These are phyloP conservation scores for Acromyrmex charruanus DNA, from an alignment of 1,140 invertebrate species.

Conservation along the genomic window DNA sequence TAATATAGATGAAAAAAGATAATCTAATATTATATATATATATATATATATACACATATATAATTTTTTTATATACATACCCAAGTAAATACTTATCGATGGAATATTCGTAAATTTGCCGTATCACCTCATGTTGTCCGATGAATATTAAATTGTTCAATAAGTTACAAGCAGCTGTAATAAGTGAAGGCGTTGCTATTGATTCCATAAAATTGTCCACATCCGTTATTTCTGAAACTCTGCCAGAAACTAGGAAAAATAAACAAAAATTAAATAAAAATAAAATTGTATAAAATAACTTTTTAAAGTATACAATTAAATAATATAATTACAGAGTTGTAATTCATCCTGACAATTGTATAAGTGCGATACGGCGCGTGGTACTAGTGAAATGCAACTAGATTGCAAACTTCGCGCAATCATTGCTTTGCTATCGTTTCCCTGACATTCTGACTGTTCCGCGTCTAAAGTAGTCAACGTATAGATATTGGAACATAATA, in stretches of 20 bases:
- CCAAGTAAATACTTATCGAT: slow-evolving; percentile 80
- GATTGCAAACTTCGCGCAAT: slow-evolving; percentile 68
- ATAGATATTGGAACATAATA: slow-evolving; percentile 81
- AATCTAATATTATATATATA: not conserved
- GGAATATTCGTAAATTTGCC: slow-evolving; percentile 81
- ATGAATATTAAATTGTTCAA: slow-evolving; percentile 85
- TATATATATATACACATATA: not conserved
- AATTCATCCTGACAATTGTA: slow-evolving; percentile 81
- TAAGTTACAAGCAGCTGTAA: slow-evolving; percentile 83
- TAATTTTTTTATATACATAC: too few species aligned
- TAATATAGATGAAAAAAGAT: not conserved
- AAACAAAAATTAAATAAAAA: not conserved
- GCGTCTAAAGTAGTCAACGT: slow-evolving; percentile 75
- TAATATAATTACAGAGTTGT: slow-evolving; percentile 69
- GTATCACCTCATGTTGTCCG: slow-evolving; percentile 80
- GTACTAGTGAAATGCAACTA: slow-evolving; percentile 72
- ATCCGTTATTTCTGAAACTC: slow-evolving; percentile 73
- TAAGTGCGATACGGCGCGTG: slow-evolving; percentile 78
- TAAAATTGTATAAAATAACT: slow-evolving; percentile 28
- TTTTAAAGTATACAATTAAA: not conserved
- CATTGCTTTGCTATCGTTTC: slow-evolving; percentile 59
- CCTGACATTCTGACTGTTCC: slow-evolving; percentile 63
- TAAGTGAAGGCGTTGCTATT: slow-evolving; percentile 85
- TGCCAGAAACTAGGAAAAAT: slow-evolving; percentile 67
- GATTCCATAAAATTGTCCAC: slow-evolving; percentile 74